Base-by-base conservation (phyloP, 1,140 invertebrate genomes). In the Babylonia areolata region DNA sequence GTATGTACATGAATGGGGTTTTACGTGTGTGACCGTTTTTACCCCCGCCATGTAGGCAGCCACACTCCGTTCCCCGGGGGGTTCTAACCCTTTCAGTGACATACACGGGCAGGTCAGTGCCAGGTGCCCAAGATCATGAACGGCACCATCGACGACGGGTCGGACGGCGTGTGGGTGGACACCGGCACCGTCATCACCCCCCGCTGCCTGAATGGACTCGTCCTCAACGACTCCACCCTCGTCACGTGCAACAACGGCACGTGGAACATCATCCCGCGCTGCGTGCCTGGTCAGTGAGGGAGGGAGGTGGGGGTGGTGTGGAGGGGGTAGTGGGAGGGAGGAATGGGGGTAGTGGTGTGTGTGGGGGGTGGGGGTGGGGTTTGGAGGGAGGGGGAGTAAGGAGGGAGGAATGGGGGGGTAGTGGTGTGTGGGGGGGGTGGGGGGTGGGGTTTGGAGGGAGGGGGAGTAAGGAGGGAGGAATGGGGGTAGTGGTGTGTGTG, bases 171-270 rank as follows among this genome's bases (percentile, higher is more conserved):
- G 15, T 96, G 97, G 85, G 97, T 98, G 0, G 96, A 96, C 80
- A 98, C 99, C 92, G 98, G 97, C 31, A 96, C 97, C 86, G 95
- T 96, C n/a, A 95, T 99, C 40, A 95, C 96, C 33, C 97, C 99
- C 0, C 96, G 96, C 75, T 99, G 99, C 91, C 96, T 97, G 84
- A 95, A 96, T 84, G 96, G 98, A 89, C 98, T 98, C 90, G 98
- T 99, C 92, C 97, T 98, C 11, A 96, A 96, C 12, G 97, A 96
- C 89, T 96, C 96, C 75, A 96, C 96, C 0, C 96, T 97, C 0
- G 96, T 97, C 0, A 96, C 96, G 0, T 99, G 99, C 92, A 97
- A 98, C 92, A 99, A 99, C 92, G 98, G 98, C 15, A 98, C 98
- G 0, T 99, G 98, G 98, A 97, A 97, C 0, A 97, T 98, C 89